phyloP scores from a whole-genome alignment of 2,113 vertebrate species.

The Plecturocebus donacophilus region DNA sequence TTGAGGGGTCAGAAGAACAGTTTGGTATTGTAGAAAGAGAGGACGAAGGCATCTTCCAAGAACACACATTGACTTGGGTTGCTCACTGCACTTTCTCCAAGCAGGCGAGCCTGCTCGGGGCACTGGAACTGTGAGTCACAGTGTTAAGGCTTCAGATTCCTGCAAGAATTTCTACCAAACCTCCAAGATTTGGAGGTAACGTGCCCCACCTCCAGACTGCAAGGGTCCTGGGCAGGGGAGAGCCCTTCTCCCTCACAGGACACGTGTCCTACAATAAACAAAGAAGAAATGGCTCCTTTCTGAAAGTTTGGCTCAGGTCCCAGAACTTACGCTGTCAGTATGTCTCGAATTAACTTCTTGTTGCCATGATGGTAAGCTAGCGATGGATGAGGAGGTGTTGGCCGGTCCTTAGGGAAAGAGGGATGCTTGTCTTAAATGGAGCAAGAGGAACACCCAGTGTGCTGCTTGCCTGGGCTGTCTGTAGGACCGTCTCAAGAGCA shows the following conservation, averaged over 20 bases:
- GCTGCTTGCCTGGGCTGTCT: neutral
- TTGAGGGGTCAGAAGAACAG: neutral
- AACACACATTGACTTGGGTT: accelerated
- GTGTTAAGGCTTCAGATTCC: neutral
- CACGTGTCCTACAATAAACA: neutral
- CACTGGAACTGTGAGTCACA: neutral
- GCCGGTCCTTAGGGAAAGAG: neutral
- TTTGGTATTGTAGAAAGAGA: neutral
- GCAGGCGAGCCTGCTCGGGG: neutral
- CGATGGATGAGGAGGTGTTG: neutral
- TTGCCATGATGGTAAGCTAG: neutral
- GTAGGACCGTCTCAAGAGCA: neutral
- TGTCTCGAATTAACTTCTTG: slow-evolving; percentile 47
- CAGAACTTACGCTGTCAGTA: slow-evolving; percentile 4
- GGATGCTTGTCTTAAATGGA: neutral
- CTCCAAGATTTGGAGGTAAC: neutral
- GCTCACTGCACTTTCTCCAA: neutral
- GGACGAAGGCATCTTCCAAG: neutral
- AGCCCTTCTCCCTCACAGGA: neutral
- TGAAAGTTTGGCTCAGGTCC: slow-evolving; percentile 47
- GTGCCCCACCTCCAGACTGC: neutral
- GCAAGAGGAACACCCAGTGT: neutral
- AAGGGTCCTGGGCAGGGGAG: neutral
- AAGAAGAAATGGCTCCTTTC: slow-evolving; percentile 62
- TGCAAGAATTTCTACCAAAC: neutral